Conservation (phyloP, 2,113 vertebrate species). For the Leptosomus discolor region DNA sequence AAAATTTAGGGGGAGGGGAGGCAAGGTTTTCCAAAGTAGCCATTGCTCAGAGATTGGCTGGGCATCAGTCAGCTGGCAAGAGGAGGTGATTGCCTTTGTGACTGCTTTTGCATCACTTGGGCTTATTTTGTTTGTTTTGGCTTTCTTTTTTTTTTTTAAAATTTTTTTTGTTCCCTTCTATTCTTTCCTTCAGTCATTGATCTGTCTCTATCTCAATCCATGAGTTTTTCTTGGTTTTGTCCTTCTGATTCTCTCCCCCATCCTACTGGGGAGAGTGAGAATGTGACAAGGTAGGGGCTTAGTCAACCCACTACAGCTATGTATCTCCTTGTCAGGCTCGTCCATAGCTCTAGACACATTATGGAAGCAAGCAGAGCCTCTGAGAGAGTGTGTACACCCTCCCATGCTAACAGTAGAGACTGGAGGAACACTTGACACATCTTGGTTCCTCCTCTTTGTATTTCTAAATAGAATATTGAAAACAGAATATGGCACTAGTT, state of each 20-base stretch:
- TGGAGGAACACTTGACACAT: not conserved
- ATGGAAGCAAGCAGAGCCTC: not conserved
- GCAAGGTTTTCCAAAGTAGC: not conserved
- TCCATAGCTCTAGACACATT: not conserved
- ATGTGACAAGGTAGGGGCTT: not conserved
- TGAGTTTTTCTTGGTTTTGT: not conserved
- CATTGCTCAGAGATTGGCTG: not conserved
- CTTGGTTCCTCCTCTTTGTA: not conserved
- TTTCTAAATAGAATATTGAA: not conserved
- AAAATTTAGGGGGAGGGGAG: rapidly evolving
- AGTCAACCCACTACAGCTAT: not conserved
- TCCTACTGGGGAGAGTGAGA: not conserved
- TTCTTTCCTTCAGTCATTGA: not conserved
- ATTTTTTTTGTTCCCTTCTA: not conserved
- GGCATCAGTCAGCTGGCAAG: not conserved
- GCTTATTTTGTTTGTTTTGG: rapidly evolving
- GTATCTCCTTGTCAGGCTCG: not conserved
- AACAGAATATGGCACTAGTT: not conserved
- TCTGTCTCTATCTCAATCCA: not conserved
- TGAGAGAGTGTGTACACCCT: not conserved
- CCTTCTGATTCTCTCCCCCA: not conserved
- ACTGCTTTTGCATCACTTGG: not conserved
- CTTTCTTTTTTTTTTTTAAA: not conserved
- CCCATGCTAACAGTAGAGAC: rapidly evolving
- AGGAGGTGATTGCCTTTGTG: not conserved